Base-by-base conservation (phyloP, 2,113 vertebrate genomes). In the Camarhynchus parvulus region DNA sequence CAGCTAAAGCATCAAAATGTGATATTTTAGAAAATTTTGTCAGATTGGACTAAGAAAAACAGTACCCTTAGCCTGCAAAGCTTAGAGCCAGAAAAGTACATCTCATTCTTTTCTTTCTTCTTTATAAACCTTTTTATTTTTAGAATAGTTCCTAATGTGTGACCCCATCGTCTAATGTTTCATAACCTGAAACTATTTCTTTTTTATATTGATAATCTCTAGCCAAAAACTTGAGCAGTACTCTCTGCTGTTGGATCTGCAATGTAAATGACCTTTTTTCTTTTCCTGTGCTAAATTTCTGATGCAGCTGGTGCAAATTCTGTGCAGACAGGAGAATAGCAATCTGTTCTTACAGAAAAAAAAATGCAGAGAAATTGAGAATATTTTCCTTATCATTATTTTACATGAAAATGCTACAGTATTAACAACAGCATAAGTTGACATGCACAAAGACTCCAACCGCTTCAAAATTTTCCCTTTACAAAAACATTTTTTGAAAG, bases 211-310 rank as follows among this genome's bases (percentile, higher is more conserved):
- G 90, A 70, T 62, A 2, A 15, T 90, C 74, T 59, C 55, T 55
- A 82, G 73, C 12, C 30, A 83, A 87, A 95, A 30, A 49, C 50
- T 37, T 37, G 20, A 87, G 27, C 21, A 83, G 8, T 50, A 18
- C 9, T 88, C 70, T 85, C 39, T 81, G 35, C 46, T 74, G 50
- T 56, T 80, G 35, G 59, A 92, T 83, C 67, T 68, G 59, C 55
- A 88, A 90, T 31, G 50, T 91, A 91, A 90, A 88, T 1, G 24
- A 85, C 56, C 62, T 77, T 92, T 87, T 84, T 59, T 64, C 30
- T 89, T 70, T 92, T 75, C 35, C 67, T 93, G 35, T 67, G 59
- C 47, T 92, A 67, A 88, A 90, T 90, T 91, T 83, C 84, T 93
- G 67, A 83, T 78, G 80, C 90, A 88, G 72, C 12, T 63, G 47